A percentile compares a stretch with the other conserved stretches of the same genome.
These are phyloP conservation scores for Cebidichthys violaceus DNA, from an alignment of 2,113 vertebrate species.

Conservation along the genomic window DNA sequence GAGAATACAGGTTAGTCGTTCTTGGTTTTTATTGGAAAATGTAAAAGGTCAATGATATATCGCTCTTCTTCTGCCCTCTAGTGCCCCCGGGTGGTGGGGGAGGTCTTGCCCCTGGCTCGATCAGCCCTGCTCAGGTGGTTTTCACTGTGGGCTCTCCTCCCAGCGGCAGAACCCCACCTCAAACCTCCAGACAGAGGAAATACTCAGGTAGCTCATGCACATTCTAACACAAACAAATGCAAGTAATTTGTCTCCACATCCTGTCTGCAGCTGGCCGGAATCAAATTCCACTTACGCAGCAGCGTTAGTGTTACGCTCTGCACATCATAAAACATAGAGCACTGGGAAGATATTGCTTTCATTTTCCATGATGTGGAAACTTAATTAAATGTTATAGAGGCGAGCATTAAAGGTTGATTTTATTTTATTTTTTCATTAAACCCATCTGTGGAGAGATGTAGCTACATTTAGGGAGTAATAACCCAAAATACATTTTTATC, in stretches of 20 bases:
- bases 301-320: background rate
- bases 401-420: background rate
- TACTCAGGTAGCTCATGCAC: slow-evolving; percentile 88
- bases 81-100: slow-evolving; percentile 87
- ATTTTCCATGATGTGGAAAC: slow-evolving; percentile 25
- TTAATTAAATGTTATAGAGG: slow-evolving; percentile 15
- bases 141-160: slow-evolving; percentile 99
- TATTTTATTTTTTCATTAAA: background rate
- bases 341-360: slow-evolving; percentile 7
- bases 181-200: slow-evolving; percentile 87
- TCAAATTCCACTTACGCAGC: background rate
- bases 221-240: background rate
- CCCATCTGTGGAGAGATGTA: background rate
- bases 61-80: slow-evolving; percentile 58
- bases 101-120: slow-evolving; percentile 82
- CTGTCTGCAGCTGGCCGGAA: background rate
- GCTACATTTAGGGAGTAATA: slow-evolving; percentile 1
- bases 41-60: background rate
- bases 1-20: background rate
- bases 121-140: slow-evolving; percentile 91
- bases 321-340: background rate
- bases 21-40: background rate
- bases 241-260: background rate
- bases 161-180: slow-evolving; percentile 90
- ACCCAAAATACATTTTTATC: background rate